These are phyloP conservation scores for Philereme vetulata DNA, from an alignment of 2,888 invertebrate genomes.

Conservation along the genomic window DNA sequence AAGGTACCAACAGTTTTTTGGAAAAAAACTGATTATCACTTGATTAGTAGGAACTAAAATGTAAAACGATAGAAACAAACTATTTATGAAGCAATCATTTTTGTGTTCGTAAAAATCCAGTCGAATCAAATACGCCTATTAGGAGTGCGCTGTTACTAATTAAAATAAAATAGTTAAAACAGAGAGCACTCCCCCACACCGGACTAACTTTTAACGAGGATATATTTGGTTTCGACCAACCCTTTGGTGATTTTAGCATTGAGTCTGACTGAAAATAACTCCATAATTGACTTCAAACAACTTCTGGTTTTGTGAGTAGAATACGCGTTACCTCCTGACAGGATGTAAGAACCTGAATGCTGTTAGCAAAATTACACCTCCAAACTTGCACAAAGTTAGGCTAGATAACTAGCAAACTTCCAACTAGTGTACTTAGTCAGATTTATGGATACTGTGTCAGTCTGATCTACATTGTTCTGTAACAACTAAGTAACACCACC, in stretches of 20 bases:
- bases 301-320: slow-evolving; percentile 66
- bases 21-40: no score
- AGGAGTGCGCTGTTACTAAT: slow-evolving; percentile 75
- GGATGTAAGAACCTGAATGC: slow-evolving; percentile 41
- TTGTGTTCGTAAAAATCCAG: slow-evolving; percentile 49
- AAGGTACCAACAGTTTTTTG: no score
- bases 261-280: slow-evolving; percentile 81
- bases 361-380: slow-evolving; percentile 34
- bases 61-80: slow-evolving; percentile 8
- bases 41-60: neutral
- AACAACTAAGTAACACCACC: slow-evolving; percentile 7
- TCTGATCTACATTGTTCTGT: slow-evolving; percentile 29
- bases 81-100: slow-evolving; percentile 14
- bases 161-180: slow-evolving; percentile 83
- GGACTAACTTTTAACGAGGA: slow-evolving; percentile 83
- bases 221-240: slow-evolving; percentile 81
- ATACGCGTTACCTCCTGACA: slow-evolving; percentile 53
- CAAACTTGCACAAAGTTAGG: slow-evolving; percentile 31
- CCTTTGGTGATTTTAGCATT: slow-evolving; percentile 82
- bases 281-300: slow-evolving; percentile 82
- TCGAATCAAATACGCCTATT: slow-evolving; percentile 71
- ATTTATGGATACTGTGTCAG: slow-evolving; percentile 23
- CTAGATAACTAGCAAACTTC: slow-evolving; percentile 28
- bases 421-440: slow-evolving; percentile 29
- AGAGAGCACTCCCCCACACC: slow-evolving; percentile 58